phyloP scores from a whole-genome alignment of 2,888 invertebrate species.

The Ochropacha duplaris region DNA sequence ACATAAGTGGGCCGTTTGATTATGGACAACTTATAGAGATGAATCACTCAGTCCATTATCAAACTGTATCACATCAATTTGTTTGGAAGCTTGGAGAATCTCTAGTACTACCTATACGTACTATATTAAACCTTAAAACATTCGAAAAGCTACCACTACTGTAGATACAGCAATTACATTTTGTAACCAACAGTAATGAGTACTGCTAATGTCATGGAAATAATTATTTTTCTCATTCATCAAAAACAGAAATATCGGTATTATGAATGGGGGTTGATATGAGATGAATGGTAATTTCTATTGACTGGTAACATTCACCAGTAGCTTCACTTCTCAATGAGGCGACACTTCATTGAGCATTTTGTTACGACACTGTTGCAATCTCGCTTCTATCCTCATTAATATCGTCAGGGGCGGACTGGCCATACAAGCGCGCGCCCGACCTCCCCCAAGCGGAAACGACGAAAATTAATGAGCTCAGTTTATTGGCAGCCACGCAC shows the following conservation, averaged over 20 bases:
- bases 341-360: conserved; percentile 69
- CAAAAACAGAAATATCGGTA: neutral
- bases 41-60: conserved; percentile 34
- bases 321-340: conserved; percentile 75
- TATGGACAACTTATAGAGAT: conserved; percentile 27
- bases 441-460: conserved; percentile 81
- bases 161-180: conserved; percentile 60
- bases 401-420: conserved; percentile 84
- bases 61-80: conserved; percentile 39
- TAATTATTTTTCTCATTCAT: conserved; percentile 31
- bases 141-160: conserved; percentile 49
- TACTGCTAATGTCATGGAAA: conserved; percentile 47
- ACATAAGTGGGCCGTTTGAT: conserved; percentile 44
- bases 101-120: neutral
- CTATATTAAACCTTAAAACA: conserved; percentile 5
- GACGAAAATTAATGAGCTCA: conserved; percentile 83
- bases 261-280: neutral
- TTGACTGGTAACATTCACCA: conserved; percentile 63
- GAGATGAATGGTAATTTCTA: conserved; percentile 45
- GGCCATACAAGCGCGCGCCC: conserved; percentile 83
- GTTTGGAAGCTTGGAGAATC: conserved; percentile 50
- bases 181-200: conserved; percentile 48
- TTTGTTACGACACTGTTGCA: conserved; percentile 77
- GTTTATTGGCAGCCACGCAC: conserved; percentile 84
- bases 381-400: conserved; percentile 82